These are phyloP conservation scores for Xenus cinereus DNA, from an alignment of 2,113 vertebrate genomes.

Conservation along the genomic window DNA sequence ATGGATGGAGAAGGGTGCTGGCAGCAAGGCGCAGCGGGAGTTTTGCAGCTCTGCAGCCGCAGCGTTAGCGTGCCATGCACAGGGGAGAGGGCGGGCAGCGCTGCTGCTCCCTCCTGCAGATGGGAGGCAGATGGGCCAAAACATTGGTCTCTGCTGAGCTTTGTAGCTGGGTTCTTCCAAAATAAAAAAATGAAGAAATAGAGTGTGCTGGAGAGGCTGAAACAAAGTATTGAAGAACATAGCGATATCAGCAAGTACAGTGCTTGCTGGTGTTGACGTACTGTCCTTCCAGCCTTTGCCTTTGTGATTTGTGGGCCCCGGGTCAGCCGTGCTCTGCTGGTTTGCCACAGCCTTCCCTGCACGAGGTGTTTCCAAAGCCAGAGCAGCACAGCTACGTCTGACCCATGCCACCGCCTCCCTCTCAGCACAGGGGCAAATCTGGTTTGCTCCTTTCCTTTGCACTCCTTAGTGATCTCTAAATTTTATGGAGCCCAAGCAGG, in stretches of 20 bases:
- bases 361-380: not conserved
- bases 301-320: not conserved
- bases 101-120: not conserved
- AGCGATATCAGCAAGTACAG: not conserved
- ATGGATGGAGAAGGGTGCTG: not conserved
- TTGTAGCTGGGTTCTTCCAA: not conserved
- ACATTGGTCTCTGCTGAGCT: accelerated
- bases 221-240: not conserved
- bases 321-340: not conserved
- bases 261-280: not conserved
- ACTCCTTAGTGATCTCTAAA: not conserved
- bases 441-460: not conserved
- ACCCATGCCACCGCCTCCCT: not conserved
- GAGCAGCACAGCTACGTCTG: not conserved
- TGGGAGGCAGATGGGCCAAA: not conserved
- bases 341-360: not conserved
- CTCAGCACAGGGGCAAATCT: not conserved
- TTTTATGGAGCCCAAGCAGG: not conserved
- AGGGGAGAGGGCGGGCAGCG: accelerated
- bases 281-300: not conserved
- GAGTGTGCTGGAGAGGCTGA: not conserved
- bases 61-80: accelerated
- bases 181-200: not conserved
- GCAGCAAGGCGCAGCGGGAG: not conserved
- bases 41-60: not conserved